Percentiles rank a stretch among this genome's conserved stretches.
Evolutionary conservation across 2,113 vertebrate genomes (phyloP).

Genomic region (Cynocephalus volans): DNA sequence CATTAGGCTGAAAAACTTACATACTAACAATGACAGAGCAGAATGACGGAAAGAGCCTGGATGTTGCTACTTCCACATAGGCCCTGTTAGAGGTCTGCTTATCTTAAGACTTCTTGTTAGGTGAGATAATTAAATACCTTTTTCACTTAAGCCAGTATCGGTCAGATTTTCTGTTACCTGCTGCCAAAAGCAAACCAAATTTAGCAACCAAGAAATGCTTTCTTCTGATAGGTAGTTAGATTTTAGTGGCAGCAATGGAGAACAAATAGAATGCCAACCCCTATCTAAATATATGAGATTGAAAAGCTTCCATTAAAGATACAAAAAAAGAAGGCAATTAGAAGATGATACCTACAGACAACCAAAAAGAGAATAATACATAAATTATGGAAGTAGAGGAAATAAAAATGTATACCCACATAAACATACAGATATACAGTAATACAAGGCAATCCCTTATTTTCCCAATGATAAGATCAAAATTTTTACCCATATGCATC

Average conservation of each 20-base stretch:
- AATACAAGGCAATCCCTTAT: neutral
- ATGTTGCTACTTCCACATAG: neutral
- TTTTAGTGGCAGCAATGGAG: neutral
- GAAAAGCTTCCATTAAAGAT: neutral
- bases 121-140: neutral
- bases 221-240: neutral
- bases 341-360: neutral
- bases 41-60: neutral
- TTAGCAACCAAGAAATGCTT: neutral
- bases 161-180: neutral
- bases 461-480: neutral
- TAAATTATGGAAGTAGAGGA: neutral
- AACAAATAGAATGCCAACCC: neutral
- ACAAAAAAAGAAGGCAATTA: neutral
- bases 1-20: neutral
- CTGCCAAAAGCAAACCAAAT: neutral
- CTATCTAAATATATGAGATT: neutral
- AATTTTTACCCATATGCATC: neutral
- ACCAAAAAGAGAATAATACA: neutral
- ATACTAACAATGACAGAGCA: neutral
- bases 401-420: neutral
- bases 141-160: neutral
- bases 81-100: neutral
- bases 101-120: neutral
- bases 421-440: neutral